Evolutionary conservation across 1,140 invertebrate species (phyloP), one percentile per base, ranked within the genome.

Genomic region (Lepidurus apus): DNA sequence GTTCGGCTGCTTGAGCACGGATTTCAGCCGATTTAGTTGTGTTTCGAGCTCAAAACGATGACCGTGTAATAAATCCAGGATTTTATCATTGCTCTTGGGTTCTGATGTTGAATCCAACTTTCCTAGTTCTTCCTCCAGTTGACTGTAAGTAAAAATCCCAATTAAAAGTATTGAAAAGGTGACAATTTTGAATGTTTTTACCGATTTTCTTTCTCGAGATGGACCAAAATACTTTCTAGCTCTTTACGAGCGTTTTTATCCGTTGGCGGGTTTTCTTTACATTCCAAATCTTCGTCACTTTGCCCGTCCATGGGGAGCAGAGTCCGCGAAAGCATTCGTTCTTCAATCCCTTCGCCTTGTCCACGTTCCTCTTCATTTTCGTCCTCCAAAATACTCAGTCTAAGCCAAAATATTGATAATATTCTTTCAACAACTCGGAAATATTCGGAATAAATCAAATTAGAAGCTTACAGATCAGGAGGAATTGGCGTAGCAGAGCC

Each of bases 1-100:
- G 11, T 43, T 24, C n/a, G 42, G 24, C 43, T 44, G 43, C 7
- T 21, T 42, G 84, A 89, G 87, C 45, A 90, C 85, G 42, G 85
- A 83, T 83, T 90, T 89, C 17, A 90, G 84, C 80, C 89, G 86
- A 74, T 87, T 86, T 74, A 90, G 88, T 84, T 90, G 89, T 21
- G 85, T 84, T 8, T 87, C 86, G 79, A 90, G 85, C 78, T 88
- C 86, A 42, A 82, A 81, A 80, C 86, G 85, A 80, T 90, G 88
- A 43, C 84, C 82, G 73, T 87, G 85, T 9, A 89, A 85, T 83
- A 87, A 88, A 45, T 82, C 82, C 79, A 85, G 85, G 11, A 89
- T 82, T 73, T 78, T 85, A 85, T 53, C 75, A 77, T 80, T 80
- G 47, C 17, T 74, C 34, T 84, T 85, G 73, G 85, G 81, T 81